phyloP scores from a whole-genome alignment of 1,140 invertebrate species.

The Brachionus koreanus region DNA sequence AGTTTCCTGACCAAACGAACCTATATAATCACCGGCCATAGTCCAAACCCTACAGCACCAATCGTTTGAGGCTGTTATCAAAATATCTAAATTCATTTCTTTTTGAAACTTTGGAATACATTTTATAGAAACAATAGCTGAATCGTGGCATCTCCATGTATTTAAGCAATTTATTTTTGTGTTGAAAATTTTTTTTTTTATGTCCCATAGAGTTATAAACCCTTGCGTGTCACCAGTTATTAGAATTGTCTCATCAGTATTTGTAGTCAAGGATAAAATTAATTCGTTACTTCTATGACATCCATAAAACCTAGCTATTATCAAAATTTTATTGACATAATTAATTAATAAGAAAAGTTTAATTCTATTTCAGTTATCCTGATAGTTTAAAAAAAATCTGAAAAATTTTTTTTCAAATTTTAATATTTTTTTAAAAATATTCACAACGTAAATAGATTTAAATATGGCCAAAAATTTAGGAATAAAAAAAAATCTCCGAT shows the following conservation, averaged over 20 bases:
- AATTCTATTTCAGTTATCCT: too few species aligned
- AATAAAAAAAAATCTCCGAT: too few species aligned
- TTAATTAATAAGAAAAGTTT: too few species aligned
- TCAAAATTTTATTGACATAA: too few species aligned
- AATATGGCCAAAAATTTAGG: too few species aligned
- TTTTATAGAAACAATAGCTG: constrained; percentile 55
- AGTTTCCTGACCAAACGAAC: constrained; percentile 56
- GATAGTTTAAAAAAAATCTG: background rate
- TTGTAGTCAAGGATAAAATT: constrained; percentile 52
- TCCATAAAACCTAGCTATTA: constrained; percentile 53
- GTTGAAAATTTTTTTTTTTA: constrained; percentile 46
- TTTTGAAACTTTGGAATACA: constrained; percentile 49
- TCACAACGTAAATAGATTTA: too few species aligned
- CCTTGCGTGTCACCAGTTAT: constrained; percentile 56
- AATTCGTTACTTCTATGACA: constrained; percentile 52
- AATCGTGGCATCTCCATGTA: constrained; percentile 53
- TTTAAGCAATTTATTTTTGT: constrained; percentile 48
- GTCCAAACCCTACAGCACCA: constrained; percentile 56
- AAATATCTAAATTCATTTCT: constrained; percentile 48
- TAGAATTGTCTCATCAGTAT: constrained; percentile 50
- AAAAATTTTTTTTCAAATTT: background rate
- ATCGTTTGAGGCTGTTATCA: constrained; percentile 56
- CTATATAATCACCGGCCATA: constrained; percentile 53
- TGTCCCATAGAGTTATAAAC: constrained; percentile 53
- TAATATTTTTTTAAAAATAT: too few species aligned